phyloP scores from a whole-genome alignment of 2,888 invertebrate species.

The Drosophila mulleri region DNA sequence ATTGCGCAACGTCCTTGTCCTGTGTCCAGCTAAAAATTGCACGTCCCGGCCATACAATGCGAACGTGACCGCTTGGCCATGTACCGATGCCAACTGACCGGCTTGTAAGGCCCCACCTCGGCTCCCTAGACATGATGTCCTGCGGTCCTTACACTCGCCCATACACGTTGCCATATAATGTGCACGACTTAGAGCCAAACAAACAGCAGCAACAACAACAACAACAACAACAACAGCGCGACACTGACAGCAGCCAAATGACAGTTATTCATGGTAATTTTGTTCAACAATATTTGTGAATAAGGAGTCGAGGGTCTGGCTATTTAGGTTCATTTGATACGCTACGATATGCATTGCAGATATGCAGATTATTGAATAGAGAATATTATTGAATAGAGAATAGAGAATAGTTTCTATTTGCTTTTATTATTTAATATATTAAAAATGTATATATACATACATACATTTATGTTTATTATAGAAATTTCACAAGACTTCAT shows the following conservation, averaged over 20 bases:
- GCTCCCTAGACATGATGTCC: constrained; percentile 33
- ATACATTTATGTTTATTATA: no score
- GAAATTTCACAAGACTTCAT: no score
- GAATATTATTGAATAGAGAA: no score
- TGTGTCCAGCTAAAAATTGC: constrained; percentile 61
- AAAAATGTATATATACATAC: no score
- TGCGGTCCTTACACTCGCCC: constrained; percentile 43
- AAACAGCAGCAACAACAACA: constrained; percentile 47
- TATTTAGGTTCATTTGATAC: constrained; percentile 18
- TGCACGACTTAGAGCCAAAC: constrained; percentile 58
- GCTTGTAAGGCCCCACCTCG: constrained; percentile 1
- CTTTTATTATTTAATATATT: no score
- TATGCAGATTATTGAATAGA: background rate
- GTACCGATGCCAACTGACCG: constrained; percentile 46
- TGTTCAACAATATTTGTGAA: constrained; percentile 27
- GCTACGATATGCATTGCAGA: constrained; percentile 24
- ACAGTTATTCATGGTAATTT: constrained; percentile 76
- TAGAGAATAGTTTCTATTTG: no score
- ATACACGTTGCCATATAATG: constrained; percentile 66
- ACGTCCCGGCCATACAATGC: constrained; percentile 75
- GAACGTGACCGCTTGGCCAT: constrained; percentile 77
- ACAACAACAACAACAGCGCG: constrained; percentile 35
- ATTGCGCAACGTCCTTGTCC: constrained; percentile 58
- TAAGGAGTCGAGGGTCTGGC: constrained; percentile 4
- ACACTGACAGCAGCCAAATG: constrained; percentile 49